Base-by-base conservation (phyloP, 2,113 vertebrate species). In the Atherinomorus stipes region DNA sequence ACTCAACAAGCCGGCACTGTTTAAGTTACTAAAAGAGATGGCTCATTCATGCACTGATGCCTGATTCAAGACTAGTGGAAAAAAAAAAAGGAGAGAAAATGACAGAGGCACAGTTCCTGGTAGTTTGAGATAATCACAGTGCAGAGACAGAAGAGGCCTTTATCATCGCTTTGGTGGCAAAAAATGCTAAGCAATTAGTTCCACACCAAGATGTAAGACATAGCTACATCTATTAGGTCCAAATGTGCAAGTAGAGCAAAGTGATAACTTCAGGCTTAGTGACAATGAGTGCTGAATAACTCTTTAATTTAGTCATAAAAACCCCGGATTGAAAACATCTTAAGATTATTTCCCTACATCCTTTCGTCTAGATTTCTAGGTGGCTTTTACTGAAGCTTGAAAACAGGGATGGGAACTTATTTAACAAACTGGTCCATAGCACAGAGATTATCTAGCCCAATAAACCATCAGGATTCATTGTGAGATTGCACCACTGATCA, bases 351-450 rank as follows among this genome's bases (percentile, higher is more conserved):
- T 31, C 68, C 25, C 31, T 23, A 15, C 12, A 16, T 51, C 45
- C 42, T 28, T 71, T 74, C 45, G 73, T 81, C 60, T 49, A 50
- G 50, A 15, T 18, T 42, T 75, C 50, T 52, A 49, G 47, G 51
- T 78, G 64, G 57, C 51, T 67, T 79, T 85, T 71, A 79, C 61
- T 62, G 53, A 81, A 54, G 75, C 71, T 75, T 71, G 52, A 71
- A 64, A 26, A 22, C 44, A 44, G 19, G 23, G 5, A 71, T 76
- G 51, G 83, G 58, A 52, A 87, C 84, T 83, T 88, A 85, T 84
- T 83, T 76, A 85, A 88, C 72, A 71, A 91, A 80, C 61, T 85
- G 84, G 86, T 86, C 89, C 79, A 90, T 72, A 79, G 77, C 73
- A 81, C 56, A 16, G 52, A 62, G 80, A 85, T 90, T 79, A 88